These are phyloP conservation scores for Onthophagus sagittarius DNA, from an alignment of 2,888 invertebrate species.

Conservation along the genomic window DNA sequence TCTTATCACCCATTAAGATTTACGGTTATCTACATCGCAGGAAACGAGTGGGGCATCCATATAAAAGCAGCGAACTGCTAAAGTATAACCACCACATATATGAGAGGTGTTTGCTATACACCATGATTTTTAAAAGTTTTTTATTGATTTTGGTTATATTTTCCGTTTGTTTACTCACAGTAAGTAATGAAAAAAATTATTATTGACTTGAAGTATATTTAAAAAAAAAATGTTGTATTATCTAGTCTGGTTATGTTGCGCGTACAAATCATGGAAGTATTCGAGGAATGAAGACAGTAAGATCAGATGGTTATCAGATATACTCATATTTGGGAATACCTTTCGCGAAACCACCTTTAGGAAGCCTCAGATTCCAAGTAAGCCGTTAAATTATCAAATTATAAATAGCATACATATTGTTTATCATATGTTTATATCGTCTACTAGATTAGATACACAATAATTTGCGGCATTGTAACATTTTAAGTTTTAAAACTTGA, in stretches of 20 bases:
- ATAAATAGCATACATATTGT: not conserved
- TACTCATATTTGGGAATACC: not conserved
- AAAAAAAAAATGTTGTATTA: not conserved
- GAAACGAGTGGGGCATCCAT: not conserved
- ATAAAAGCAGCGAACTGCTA: not conserved
- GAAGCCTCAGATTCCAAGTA: not conserved
- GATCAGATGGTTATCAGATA: not conserved
- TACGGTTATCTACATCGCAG: not conserved
- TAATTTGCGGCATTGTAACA: not conserved
- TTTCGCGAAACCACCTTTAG: slow-evolving; percentile 2
- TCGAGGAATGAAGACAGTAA: not conserved
- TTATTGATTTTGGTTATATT: not conserved
- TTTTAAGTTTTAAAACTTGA: not conserved
- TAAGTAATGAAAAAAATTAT: not conserved
- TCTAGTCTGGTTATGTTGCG: not conserved
- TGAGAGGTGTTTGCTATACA: not conserved
- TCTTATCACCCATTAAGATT: not conserved
- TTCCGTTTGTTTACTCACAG: not conserved
- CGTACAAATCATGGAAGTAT: not conserved
- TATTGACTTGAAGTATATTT: not conserved
- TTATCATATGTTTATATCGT: not conserved
- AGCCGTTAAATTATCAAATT: not conserved
- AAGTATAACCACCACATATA: not conserved
- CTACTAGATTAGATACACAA: not conserved
- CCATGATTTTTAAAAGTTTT: not conserved